phyloP scores from a whole-genome alignment of 2,888 invertebrate species.

The Bombylius discolor region DNA sequence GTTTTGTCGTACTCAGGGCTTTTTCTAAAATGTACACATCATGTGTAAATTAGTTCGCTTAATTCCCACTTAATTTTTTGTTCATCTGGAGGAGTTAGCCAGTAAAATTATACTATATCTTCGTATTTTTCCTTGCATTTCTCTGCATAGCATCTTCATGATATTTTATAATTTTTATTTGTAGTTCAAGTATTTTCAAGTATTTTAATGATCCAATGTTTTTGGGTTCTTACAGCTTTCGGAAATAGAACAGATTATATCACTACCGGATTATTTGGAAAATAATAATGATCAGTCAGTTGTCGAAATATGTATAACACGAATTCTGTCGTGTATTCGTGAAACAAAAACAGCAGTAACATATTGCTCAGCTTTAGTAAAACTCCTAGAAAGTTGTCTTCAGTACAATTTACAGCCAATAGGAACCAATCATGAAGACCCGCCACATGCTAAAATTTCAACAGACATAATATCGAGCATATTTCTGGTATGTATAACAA shows the following conservation, averaged over 20 bases:
- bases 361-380: conserved; percentile 71
- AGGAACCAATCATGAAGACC: conserved; percentile 62
- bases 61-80: too few species aligned
- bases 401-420: conserved; percentile 75
- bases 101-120: too few species aligned
- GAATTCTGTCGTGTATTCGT: conserved; percentile 80
- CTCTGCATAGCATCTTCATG: too few species aligned
- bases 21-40: too few species aligned
- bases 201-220: neutral
- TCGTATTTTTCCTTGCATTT: too few species aligned
- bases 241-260: conserved; percentile 69
- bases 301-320: conserved; percentile 86
- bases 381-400: conserved; percentile 73
- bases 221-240: conserved; percentile 39
- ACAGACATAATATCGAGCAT: conserved; percentile 90
- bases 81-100: too few species aligned
- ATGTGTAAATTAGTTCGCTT: too few species aligned
- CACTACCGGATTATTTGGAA: conserved; percentile 65
- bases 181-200: neutral
- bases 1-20: too few species aligned
- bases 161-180: too few species aligned
- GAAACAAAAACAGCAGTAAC: conserved; percentile 76
- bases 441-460: conserved; percentile 92
- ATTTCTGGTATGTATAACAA: conserved; percentile 53
- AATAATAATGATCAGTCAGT: conserved; percentile 89